phyloP scores from a whole-genome alignment of 2,888 invertebrate genomes.

The Dilophus febrilis region DNA sequence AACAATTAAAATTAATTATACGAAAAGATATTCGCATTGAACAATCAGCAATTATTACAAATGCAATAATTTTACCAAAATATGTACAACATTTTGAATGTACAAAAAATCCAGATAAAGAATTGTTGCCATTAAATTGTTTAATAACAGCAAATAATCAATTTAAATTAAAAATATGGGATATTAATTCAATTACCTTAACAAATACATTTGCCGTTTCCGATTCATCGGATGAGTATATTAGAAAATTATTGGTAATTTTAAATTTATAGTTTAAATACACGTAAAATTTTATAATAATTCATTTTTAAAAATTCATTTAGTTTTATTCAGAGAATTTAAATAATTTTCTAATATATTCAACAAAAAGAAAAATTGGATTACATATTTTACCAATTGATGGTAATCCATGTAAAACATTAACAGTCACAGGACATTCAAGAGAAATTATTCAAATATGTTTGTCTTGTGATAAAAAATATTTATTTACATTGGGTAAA shows the following conservation, averaged over 20 bases:
- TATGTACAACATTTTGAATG: background rate
- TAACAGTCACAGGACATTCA: slow-evolving; percentile 47
- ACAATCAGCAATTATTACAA: slow-evolving; percentile 33
- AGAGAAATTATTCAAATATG: slow-evolving; percentile 14
- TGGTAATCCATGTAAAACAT: slow-evolving; percentile 55
- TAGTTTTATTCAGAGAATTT: too few species aligned
- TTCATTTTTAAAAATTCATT: too few species aligned
- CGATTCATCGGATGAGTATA: slow-evolving; percentile 47
- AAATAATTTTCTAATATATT: slow-evolving; percentile 39
- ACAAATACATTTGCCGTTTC: slow-evolving; percentile 41
- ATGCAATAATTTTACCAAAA: slow-evolving; percentile 5
- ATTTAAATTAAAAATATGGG: slow-evolving; percentile 52
- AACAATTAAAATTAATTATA: slow-evolving; percentile 18
- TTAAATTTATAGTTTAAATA: too few species aligned
- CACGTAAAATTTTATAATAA: too few species aligned
- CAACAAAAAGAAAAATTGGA: slow-evolving; percentile 46
- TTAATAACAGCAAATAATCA: slow-evolving; percentile 19
- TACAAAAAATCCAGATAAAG: background rate
- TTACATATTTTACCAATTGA: slow-evolving; percentile 50
- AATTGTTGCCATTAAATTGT: slow-evolving; percentile 3
- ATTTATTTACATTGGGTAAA: slow-evolving; percentile 37
- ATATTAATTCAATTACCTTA: slow-evolving; percentile 44
- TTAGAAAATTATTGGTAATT: slow-evolving; percentile 29
- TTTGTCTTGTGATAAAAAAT: slow-evolving; percentile 25
- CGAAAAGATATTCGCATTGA: slow-evolving; percentile 27